Evolutionary conservation across 37 sponge, comb jelly and placozoan genomes (phyloP).

Genomic region (Mnemiopsis leidyi): DNA sequence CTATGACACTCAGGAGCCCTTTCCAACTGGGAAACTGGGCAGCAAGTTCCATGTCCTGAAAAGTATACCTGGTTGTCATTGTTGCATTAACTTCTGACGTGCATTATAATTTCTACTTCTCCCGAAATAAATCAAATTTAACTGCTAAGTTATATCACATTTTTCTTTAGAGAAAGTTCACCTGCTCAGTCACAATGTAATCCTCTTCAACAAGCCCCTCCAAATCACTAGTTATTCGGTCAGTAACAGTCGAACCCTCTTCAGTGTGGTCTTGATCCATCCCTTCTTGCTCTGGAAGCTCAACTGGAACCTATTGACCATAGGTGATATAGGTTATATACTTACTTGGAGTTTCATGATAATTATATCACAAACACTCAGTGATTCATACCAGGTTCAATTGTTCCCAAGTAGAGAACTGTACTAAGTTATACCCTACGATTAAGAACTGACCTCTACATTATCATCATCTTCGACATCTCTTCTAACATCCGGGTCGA

Average conservation of each 20-base stretch:
- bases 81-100: too few species aligned
- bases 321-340: too few species aligned
- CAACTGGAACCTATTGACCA: neutral
- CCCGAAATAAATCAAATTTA: too few species aligned
- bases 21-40: neutral
- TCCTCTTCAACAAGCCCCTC: neutral
- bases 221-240: neutral
- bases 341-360: too few species aligned
- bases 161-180: too few species aligned
- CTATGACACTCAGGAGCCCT: neutral
- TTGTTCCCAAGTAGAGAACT: too few species aligned
- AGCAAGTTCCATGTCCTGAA: neutral
- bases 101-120: too few species aligned
- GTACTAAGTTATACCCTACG: too few species aligned
- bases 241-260: neutral
- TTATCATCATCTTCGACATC: neutral
- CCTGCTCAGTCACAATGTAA: neutral
- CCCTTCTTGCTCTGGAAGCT: neutral
- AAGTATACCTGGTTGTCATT: too few species aligned
- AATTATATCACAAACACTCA: too few species aligned
- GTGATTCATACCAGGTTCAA: too few species aligned
- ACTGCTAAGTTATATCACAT: too few species aligned
- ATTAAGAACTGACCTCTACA: neutral
- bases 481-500: neutral
- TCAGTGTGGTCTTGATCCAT: neutral